These are phyloP conservation scores for Hylaeus anthracinus DNA, from an alignment of 1,140 invertebrate species.

Conservation along the genomic window DNA sequence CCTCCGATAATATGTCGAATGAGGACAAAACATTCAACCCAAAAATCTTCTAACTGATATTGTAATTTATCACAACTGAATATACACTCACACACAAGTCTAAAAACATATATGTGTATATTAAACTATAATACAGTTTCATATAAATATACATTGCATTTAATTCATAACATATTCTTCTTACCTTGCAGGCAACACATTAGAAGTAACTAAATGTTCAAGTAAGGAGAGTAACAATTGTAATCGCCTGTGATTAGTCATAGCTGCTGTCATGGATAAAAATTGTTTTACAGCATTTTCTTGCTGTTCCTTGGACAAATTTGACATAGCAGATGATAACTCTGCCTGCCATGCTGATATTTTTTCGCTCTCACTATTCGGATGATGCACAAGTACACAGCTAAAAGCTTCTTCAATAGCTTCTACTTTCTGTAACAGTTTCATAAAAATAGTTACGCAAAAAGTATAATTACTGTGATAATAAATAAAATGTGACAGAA, in stretches of 20 bases:
- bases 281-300: slow-evolving; percentile 87
- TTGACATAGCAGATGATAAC: slow-evolving; percentile 80
- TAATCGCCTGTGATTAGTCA: slow-evolving; percentile 87
- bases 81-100: slow-evolving; percentile 92
- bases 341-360: slow-evolving; percentile 85
- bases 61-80: slow-evolving; percentile 89
- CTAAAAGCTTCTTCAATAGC: slow-evolving; percentile 93
- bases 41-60: slow-evolving; percentile 90
- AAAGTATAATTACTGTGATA: neutral
- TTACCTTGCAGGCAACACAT: slow-evolving; percentile 84
- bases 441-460: neutral
- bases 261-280: slow-evolving; percentile 85
- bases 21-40: slow-evolving; percentile 93
- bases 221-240: slow-evolving; percentile 87
- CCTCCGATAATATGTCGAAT: slow-evolving; percentile 92
- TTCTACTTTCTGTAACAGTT: slow-evolving; percentile 86
- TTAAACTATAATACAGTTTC: neutral
- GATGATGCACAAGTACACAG: slow-evolving; percentile 89
- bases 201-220: slow-evolving; percentile 86
- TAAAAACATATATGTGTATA: slow-evolving; percentile 74
- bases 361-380: slow-evolving; percentile 85
- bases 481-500: neutral
- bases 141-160: neutral
- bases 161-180: neutral
- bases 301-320: slow-evolving; percentile 85